Evolutionary conservation across 2,113 vertebrate species (phyloP), one percentile per base, ranked within the genome.

Genomic region (Telmatochromis brichardi): DNA sequence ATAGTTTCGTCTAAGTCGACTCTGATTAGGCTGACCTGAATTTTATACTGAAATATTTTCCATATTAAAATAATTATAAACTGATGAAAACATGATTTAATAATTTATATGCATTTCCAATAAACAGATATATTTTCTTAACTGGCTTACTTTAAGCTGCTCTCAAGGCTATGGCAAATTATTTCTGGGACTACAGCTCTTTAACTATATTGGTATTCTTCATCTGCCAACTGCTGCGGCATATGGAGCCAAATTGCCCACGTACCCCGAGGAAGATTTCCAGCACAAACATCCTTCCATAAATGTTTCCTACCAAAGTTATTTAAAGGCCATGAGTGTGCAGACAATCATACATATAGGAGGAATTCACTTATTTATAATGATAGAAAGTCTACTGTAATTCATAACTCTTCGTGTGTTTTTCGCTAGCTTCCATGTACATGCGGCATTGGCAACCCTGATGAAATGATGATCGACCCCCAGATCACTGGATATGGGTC

Each of bases 351-450:
- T 84, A 40, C 71, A 85, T 26, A 80, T 81, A 88, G 3, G n/a
- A 76, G 4, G 40, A 83, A 80, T 2, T 53, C 26, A 84, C 19
- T 23, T 4, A 45, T 28, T 50, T n/a, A 51, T 78, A 51, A 31
- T 50, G 6, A 78, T 76, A 47, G 15, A 78, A 50, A 50, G 42
- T 78, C 42, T 76, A 50, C 42, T 47, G 15, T 78, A 51, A 78
- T 47, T 50, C 26, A 33, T 33, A 33, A 78, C 26, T 78, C 45
- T 73, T 45, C 0, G 33, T 45, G 15, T 93, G 26, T 45, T n/a
- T 58, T 14, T 33, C 4, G 37, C 23, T 54, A 99, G 99, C 95
- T 98, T 35, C 98, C 98, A 50, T 99, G 98, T 42, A 97, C 97
- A 0, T 98, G 98, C 82, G 97, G 97, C 23, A 94, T 97, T 2